Evolutionary conservation across 2,113 vertebrate species (phyloP).

Genomic region (Upupa epops): DNA sequence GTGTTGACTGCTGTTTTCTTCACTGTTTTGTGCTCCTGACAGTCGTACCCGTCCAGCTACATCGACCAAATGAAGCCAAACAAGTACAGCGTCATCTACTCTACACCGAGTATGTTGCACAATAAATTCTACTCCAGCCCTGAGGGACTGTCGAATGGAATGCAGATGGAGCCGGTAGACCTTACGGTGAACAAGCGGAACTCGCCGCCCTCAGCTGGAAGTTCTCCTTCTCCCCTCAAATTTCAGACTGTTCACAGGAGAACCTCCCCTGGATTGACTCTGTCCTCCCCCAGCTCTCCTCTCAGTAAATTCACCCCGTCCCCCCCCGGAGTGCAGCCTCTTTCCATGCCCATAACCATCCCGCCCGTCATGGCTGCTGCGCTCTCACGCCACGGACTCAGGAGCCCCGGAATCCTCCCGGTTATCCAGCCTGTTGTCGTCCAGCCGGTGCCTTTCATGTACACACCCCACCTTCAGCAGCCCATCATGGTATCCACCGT

Average conservation of each 20-base stretch:
- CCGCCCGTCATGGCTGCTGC: constrained; percentile 83
- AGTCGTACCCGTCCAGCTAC: constrained; percentile 80
- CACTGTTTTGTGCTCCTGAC: background rate
- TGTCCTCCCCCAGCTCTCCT: constrained; percentile 75
- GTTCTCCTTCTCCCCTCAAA: constrained; percentile 82
- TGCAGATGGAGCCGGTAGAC: constrained; percentile 94
- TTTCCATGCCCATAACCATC: constrained; percentile 78
- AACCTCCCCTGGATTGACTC: constrained; percentile 76
- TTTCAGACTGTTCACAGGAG: constrained; percentile 77
- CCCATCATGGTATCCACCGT: constrained; percentile 85
- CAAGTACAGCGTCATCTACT: constrained; percentile 81
- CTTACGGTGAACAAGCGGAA: constrained; percentile 90
- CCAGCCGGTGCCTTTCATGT: constrained; percentile 88
- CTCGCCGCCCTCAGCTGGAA: constrained; percentile 80
- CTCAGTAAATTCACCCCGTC: constrained; percentile 75
- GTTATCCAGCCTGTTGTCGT: constrained; percentile 90
- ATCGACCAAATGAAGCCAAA: constrained; percentile 80
- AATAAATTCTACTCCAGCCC: constrained; percentile 76
- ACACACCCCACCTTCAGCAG: constrained; percentile 85
- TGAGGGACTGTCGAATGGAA: constrained; percentile 74
- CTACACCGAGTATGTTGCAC: constrained; percentile 67
- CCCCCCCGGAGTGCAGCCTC: constrained; percentile 74
- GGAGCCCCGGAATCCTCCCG: constrained; percentile 84
- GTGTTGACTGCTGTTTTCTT: background rate
- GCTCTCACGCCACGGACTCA: constrained; percentile 77